A percentile compares a stretch with the other conserved stretches of the same genome.
Conservation (phyloP, 1,140 invertebrate genomes). For the Acromyrmex charruanus region DNA sequence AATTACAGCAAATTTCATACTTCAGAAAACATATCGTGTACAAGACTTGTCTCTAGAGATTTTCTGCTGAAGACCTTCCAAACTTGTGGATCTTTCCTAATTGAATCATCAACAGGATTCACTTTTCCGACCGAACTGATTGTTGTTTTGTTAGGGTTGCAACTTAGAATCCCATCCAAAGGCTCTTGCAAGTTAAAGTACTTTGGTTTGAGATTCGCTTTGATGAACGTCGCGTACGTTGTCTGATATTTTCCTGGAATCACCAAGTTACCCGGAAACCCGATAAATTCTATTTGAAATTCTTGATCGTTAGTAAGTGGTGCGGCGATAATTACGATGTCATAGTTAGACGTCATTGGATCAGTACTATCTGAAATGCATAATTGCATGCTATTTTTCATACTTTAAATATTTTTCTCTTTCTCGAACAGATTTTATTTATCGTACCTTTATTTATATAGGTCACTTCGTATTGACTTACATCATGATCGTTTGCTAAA, state of each 20-base stretch:
- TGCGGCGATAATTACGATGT: conserved; percentile 88
- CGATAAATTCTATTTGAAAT: conserved; percentile 79
- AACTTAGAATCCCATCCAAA: conserved; percentile 86
- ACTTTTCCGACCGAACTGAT: conserved; percentile 84
- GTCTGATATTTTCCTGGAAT: conserved; percentile 86
- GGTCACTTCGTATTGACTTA: conserved; percentile 75
- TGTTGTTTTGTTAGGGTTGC: conserved; percentile 82
- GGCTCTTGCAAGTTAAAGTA: conserved; percentile 85
- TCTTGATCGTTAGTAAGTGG: conserved; percentile 86
- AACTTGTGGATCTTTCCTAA: conserved; percentile 76
- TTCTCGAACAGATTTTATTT: neutral
- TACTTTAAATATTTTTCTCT: no score
- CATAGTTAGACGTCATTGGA: conserved; percentile 83
- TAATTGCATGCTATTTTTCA: neutral
- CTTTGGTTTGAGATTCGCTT: conserved; percentile 86
- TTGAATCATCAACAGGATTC: conserved; percentile 81
- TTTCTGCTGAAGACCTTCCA: conserved; percentile 89
- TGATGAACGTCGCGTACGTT: conserved; percentile 88
- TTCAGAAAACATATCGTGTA: conserved; percentile 87
- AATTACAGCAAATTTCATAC: conserved; percentile 73
- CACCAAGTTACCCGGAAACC: conserved; percentile 77
- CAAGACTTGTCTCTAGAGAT: conserved; percentile 82
- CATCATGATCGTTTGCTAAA: conserved; percentile 42
- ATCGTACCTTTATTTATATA: conserved; percentile 72
- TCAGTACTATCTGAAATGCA: conserved; percentile 74